phyloP scores from a whole-genome alignment of 1,140 invertebrate species.

The Dreissena polymorpha region DNA sequence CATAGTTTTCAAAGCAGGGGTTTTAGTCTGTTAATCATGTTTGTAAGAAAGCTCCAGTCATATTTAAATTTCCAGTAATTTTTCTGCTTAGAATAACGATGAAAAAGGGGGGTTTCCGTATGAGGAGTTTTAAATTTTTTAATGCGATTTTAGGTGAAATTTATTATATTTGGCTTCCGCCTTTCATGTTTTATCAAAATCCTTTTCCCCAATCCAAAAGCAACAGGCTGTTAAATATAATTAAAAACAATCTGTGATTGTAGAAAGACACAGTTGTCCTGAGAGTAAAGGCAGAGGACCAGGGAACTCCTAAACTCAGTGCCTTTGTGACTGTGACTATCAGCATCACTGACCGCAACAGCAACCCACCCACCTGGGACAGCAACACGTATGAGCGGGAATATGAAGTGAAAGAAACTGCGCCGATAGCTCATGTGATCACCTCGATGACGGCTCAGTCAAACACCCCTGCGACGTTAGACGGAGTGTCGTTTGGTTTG shows the following conservation, averaged over 20 bases:
- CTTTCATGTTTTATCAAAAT: too few species aligned
- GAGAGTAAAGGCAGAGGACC: constrained; percentile 66
- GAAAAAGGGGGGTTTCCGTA: too few species aligned
- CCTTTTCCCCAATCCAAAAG: too few species aligned
- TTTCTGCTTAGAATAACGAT: too few species aligned
- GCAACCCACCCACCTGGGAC: constrained; percentile 67
- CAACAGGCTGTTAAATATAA: too few species aligned
- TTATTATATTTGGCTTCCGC: too few species aligned
- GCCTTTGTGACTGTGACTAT: constrained; percentile 64
- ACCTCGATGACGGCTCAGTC: constrained; percentile 63
- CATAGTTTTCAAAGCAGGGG: too few species aligned
- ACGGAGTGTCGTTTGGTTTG: constrained; percentile 64
- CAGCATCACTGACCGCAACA: constrained; percentile 60
- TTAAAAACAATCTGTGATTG: neutral
- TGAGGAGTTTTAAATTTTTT: too few species aligned
- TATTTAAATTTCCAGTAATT: too few species aligned
- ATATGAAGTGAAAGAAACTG: constrained; percentile 66
- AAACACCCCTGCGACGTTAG: constrained; percentile 62
- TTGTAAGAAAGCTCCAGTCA: too few species aligned
- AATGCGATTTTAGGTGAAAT: too few species aligned
- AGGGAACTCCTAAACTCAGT: constrained; percentile 58
- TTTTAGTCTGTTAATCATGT: too few species aligned
- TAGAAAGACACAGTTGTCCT: constrained; percentile 56
- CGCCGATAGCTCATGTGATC: constrained; percentile 59
- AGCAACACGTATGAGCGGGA: constrained; percentile 60